Percentiles rank a stretch among this genome's conserved stretches.
Evolutionary conservation across 2,888 invertebrate species (phyloP).

Genomic region (Lasioglossum leucozonium): DNA sequence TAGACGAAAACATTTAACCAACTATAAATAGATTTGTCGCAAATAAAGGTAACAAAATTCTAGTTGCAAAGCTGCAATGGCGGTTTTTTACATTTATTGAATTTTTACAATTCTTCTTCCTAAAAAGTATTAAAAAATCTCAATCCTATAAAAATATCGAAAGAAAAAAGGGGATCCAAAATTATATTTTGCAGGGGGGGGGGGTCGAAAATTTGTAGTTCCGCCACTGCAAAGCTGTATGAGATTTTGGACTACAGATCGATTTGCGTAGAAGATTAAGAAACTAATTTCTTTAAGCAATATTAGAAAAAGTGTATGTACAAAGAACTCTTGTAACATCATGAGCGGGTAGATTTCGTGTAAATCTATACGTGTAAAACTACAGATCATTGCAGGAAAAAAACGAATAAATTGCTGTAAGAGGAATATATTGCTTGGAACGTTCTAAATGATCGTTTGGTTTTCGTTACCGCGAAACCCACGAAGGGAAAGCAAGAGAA

Average conservation of each 20-base stretch:
- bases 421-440: background rate
- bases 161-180: no score
- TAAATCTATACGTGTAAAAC: background rate
- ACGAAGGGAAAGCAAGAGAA: background rate
- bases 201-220: no score
- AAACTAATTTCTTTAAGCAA: background rate
- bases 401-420: background rate
- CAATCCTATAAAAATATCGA: no score
- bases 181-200: no score
- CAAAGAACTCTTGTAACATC: background rate
- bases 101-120: no score
- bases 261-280: no score
- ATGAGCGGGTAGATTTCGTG: background rate
- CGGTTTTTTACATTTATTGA: no score
- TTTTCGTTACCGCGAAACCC: background rate
- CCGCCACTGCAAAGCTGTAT: background rate
- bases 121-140: no score
- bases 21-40: background rate
- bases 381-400: background rate
- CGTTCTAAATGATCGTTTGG: background rate
- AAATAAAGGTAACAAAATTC: background rate
- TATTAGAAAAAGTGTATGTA: background rate
- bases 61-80: no score
- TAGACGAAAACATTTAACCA: background rate
- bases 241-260: background rate